Conservation (phyloP, 2,888 invertebrate species). For the Campoplex nolae region DNA sequence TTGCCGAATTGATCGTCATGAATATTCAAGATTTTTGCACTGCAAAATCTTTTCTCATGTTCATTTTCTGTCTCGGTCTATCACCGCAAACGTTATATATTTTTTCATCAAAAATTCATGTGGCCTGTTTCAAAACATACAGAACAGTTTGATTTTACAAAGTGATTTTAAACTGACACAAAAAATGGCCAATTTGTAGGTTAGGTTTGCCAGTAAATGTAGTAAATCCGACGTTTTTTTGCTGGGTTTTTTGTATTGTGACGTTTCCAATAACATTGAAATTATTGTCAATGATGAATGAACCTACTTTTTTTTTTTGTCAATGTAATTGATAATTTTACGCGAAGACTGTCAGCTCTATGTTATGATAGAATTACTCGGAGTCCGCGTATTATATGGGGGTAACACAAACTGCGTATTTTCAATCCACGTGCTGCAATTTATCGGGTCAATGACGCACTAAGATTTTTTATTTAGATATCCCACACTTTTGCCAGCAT, state of each 20-base stretch:
- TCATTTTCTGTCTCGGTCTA: background rate
- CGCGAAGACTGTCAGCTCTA: background rate
- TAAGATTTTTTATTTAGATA: background rate
- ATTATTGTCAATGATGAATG: background rate
- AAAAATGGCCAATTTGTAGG: slow-evolving; percentile 32
- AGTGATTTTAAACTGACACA: background rate
- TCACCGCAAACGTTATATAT: background rate
- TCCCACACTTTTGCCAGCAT: background rate
- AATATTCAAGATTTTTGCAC: background rate
- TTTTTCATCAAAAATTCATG: background rate
- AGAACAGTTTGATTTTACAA: background rate
- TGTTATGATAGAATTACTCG: background rate
- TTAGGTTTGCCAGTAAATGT: slow-evolving; percentile 43
- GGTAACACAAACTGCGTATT: slow-evolving; percentile 6
- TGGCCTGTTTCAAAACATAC: background rate
- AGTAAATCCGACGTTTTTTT: background rate
- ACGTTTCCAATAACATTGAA: background rate
- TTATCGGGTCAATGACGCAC: slow-evolving; percentile 33
- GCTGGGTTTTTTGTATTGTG: no score
- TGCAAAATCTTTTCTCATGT: background rate
- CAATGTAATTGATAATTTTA: background rate
- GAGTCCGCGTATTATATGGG: background rate
- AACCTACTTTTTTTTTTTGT: background rate
- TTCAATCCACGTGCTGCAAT: slow-evolving; percentile 26
- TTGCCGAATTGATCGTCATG: background rate